A percentile compares a stretch with the other conserved stretches of the same genome.
Evolutionary conservation across 2,888 invertebrate species (phyloP).

Genomic region (Pherbina coryleti): DNA sequence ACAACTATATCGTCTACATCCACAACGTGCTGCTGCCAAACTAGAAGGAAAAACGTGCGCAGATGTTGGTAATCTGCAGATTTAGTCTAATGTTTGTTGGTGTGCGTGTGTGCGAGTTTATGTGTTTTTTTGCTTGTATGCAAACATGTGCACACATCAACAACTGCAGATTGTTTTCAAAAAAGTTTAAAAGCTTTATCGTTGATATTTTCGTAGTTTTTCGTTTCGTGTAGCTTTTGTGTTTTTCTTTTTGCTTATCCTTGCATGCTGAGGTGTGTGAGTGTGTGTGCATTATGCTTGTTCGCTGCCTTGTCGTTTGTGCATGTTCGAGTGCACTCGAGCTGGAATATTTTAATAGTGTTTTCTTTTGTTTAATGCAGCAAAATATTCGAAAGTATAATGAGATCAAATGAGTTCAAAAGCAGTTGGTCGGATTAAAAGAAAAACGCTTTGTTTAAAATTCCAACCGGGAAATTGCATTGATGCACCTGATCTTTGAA

Average conservation of each 20-base stretch:
- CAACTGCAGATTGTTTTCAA: conserved; percentile 31
- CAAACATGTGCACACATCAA: conserved; percentile 3
- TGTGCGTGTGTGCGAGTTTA: not conserved
- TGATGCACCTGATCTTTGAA: no score
- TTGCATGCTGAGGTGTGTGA: not conserved
- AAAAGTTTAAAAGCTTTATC: conserved; percentile 32
- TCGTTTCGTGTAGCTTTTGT: not conserved
- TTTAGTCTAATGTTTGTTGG: not conserved
- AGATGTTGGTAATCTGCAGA: not conserved
- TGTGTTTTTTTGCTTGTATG: not conserved
- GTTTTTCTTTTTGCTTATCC: conserved; percentile 6
- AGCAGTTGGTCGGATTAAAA: no score
- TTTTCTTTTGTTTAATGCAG: conserved; percentile 27
- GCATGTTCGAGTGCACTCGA: not conserved
- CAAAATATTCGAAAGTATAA: conserved; percentile 15
- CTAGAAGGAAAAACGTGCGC: not conserved
- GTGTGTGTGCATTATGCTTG: conserved; percentile 1
- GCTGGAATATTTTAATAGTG: conserved; percentile 36
- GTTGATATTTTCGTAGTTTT: conserved; percentile 18
- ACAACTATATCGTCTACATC: no score
- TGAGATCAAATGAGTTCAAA: conserved; percentile 23
- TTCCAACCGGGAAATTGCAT: no score
- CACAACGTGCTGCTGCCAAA: not conserved
- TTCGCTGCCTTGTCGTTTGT: not conserved
- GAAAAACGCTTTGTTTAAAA: no score